Conservation (phyloP, 2,113 vertebrate species). For the Orthochromis malagaraziensis region DNA sequence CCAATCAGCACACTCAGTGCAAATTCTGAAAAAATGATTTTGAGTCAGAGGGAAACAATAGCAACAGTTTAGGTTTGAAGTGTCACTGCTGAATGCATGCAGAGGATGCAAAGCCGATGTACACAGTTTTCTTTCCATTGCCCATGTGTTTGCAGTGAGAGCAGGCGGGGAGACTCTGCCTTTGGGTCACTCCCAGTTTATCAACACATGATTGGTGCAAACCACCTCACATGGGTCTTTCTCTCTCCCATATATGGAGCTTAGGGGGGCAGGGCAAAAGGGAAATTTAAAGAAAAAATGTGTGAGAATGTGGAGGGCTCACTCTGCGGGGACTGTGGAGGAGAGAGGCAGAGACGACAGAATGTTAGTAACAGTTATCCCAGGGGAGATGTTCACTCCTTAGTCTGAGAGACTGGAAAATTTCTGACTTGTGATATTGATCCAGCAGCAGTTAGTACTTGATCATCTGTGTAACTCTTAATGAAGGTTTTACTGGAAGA, state of each 20-base stretch:
- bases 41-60: neutral
- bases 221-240: slow-evolving; percentile 77
- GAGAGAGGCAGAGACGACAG: neutral
- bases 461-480: neutral
- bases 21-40: neutral
- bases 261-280: slow-evolving; percentile 53
- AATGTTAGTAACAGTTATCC: neutral
- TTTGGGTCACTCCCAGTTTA: slow-evolving; percentile 22
- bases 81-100: neutral
- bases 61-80: neutral
- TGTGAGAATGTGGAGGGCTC: slow-evolving; percentile 23
- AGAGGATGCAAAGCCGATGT: neutral
- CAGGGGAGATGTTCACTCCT: neutral
- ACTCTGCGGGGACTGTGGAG: slow-evolving; percentile 53
- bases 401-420: neutral
- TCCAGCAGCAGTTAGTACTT: neutral
- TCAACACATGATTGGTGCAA: slow-evolving; percentile 66
- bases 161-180: neutral
- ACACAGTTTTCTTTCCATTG: neutral
- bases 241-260: slow-evolving; percentile 71
- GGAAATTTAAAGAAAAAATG: neutral
- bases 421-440: neutral
- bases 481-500: slow-evolving; percentile 1
- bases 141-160: slow-evolving; percentile 4
- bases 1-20: neutral